Base-by-base conservation (phyloP, 2,797 vertebrate genomes). In the Halcyon badia region DNA sequence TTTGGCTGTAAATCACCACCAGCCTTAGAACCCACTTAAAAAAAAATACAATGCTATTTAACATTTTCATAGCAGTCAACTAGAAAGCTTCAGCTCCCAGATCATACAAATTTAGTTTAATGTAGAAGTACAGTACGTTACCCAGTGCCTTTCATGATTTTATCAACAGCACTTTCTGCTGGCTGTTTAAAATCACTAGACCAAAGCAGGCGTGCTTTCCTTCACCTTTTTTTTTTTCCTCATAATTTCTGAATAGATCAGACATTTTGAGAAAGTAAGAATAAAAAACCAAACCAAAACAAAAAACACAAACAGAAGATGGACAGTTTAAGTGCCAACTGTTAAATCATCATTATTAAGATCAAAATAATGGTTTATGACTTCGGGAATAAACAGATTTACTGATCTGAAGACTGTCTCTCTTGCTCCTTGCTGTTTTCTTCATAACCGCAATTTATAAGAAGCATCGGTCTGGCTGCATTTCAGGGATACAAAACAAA, bases 171-270 rank as follows among this genome's bases (percentile, higher is more conserved):
- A 86, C 79, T 96, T 98, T 94, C 88, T 89, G 89, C 91, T 83
- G 64, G 84, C 91, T 89, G 93, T 96, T 97, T 95, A 97, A 97
- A 96, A 95, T 79, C 88, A 82, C 73, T 41, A 56, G 73, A 90
- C 81, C 91, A 86, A 86, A 87, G 84, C 92, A 93, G 92, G 88
- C 83, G 60, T 58, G 58, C 60, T 89, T 89, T 81, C 94, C 77
- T 94, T 96, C 2, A 9, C 83, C 81, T 78, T 5, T 35, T n/a
- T 87, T 76, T 42, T 42, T 18, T 87, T 57, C 30, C 62, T 95
- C 0, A 0, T 82, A 73, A 92, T 82, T 58, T 94, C 89, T 95
- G 97, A 97, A 94, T 96, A 80, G 70, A 97, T 97, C 94, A 89
- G 58, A 94, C 77, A 94, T 91, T 95, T 90, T 93, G 89, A 71